phyloP scores from a whole-genome alignment of 1,140 invertebrate genomes.

The Dendrolimus kikuchii region DNA sequence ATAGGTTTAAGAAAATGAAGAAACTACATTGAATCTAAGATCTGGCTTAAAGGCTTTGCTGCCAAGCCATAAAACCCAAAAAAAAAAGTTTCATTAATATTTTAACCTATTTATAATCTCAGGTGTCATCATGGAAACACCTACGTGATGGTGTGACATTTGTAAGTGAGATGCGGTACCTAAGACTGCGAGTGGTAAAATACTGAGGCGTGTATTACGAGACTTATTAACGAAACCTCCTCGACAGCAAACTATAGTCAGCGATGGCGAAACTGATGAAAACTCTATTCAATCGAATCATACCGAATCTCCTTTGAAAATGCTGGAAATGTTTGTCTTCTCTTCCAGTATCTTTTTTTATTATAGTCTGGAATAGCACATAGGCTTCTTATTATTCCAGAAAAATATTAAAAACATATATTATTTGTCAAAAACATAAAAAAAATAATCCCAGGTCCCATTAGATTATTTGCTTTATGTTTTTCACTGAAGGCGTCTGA shows the following conservation, averaged over 20 bases:
- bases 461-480: too few species aligned
- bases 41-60: not conserved
- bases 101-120: slow-evolving; percentile 9
- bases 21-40: too few species aligned
- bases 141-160: slow-evolving; percentile 75
- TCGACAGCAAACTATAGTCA: slow-evolving; percentile 31
- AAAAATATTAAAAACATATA: too few species aligned
- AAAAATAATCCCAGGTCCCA: too few species aligned
- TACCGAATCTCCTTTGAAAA: not conserved
- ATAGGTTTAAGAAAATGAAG: too few species aligned
- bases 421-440: too few species aligned
- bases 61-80: slow-evolving; percentile 1
- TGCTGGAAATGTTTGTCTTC: not conserved
- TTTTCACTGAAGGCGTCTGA: too few species aligned
- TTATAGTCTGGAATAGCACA: too few species aligned
- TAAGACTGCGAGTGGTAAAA: slow-evolving; percentile 74
- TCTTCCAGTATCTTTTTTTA: too few species aligned
- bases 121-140: slow-evolving; percentile 65
- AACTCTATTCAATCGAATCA: too few species aligned
- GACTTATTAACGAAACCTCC: slow-evolving; percentile 45
- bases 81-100: too few species aligned
- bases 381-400: too few species aligned
- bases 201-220: slow-evolving; percentile 74
- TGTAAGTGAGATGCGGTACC: slow-evolving; percentile 75
- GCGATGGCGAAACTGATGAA: not conserved